Base-by-base conservation (phyloP, 2,797 vertebrate species). In the Tokudaia tokunoshimensis region DNA sequence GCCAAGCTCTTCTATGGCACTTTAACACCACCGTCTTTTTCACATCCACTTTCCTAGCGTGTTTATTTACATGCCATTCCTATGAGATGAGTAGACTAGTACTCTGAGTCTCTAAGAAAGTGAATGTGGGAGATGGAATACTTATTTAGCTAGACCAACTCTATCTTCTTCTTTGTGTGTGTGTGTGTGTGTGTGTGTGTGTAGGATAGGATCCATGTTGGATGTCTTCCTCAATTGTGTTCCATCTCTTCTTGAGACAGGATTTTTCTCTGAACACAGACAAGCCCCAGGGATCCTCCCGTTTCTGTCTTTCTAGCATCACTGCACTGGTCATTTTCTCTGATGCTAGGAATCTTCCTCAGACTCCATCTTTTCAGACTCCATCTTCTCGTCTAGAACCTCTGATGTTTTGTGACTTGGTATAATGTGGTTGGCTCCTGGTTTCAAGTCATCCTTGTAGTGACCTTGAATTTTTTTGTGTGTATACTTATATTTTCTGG, bases 361-460 rank as follows among this genome's bases (percentile, higher is more conserved):
- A 87, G 41, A 41, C 41, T 41, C 41, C 22, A 34, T 22, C 29
- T 85, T 44, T 67, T 67, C 44, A 67, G 61, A 50, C 44, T n/a
- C 63, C 20, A 50, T 85, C 34, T 74, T 57, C n/a, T 74, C 37
- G 31, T 31, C 52, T 59, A 59, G 72, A 75, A 29, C 55, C 65
- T 61, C 34, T 84, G 86, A 61, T 80, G 10, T 70, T 61, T 93
- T 26, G 89, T 44, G 72, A 87, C 37, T 31, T 76, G 8, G 34
- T 87, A 2, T 84, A 57, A 80, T 87, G 80, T 24, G 14, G 2
- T 83, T 90, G 89, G 5, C n/a, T 81, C 76, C 55, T 90, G 90
- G 47, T 63, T 91, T 95, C 22, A 81, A 52, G 52, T 78, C 76
- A 9, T 78, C 92, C 70, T 93, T 63, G 86, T 57, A 59, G 37